Evolutionary conservation across 2,888 invertebrate genomes (phyloP), one percentile per base, ranked within the genome.

Genomic region (Lissocephala sabroskyi): DNA sequence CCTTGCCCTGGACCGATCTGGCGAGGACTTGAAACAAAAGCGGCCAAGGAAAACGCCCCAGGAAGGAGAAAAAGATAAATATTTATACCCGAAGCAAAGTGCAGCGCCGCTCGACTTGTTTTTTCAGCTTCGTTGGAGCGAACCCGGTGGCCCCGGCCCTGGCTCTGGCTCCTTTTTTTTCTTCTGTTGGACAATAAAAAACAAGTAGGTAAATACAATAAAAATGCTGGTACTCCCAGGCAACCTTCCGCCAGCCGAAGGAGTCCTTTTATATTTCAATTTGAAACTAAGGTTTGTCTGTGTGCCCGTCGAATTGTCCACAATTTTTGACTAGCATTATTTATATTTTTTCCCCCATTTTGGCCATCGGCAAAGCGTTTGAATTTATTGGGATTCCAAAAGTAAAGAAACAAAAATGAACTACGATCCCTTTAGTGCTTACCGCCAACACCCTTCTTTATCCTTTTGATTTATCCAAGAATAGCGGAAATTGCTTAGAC

Each of bases 101-200:
- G 71, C 71, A 71, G 78, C 71, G 66, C 70, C 71, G 78, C 71
- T 71, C 78, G 71, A 71, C 71, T 71, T 71, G 71, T 77, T 71
- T 74, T 68, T 71, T 71, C 71, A 70, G 71, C 71, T 71, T 74
- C 77, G 77, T 56, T 77, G 77, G 28, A 71, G 71, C 77, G 71
- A 62, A 45, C 76, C 62, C 71, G 55, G 55, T 51, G 37, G 13
- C 35, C 10, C 16, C 16, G 16, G 35, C 7, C 23, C 23, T 3
- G 23, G 7, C 4, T 23, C 23, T 23, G 23, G 23, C 4, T 23
- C 23, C 23, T 23, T 23, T 5, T 3, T 23, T 23, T 23, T 23
- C 4, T 23, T 23, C 23, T 23, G 23, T 23, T 76, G 68, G 68
- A 68, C 76, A 68, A 75, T 68, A 77, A 71, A 74, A 74, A 74